A percentile compares a stretch with the other conserved stretches of the same genome.
These are phyloP conservation scores for Atlantisia rogersi DNA, from an alignment of 2,113 vertebrate genomes.

Conservation along the genomic window DNA sequence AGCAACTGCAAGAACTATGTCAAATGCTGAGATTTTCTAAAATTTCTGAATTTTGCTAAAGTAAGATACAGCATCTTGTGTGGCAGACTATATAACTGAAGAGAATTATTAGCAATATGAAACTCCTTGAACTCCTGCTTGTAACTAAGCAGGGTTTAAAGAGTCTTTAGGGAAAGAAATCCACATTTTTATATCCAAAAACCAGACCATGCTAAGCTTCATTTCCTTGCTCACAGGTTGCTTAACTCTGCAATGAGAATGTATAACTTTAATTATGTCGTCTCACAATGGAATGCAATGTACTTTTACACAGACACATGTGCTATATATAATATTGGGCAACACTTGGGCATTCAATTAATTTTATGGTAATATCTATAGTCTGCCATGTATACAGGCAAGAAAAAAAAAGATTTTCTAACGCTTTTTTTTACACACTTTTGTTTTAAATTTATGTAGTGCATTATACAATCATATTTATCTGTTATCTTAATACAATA, in stretches of 20 bases:
- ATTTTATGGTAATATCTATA: not conserved
- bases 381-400: not conserved
- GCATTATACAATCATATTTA: not conserved
- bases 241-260: not conserved
- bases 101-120: not conserved
- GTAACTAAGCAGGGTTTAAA: not conserved
- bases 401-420: not conserved
- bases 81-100: not conserved
- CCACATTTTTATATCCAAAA: not conserved
- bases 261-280: not conserved
- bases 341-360: not conserved
- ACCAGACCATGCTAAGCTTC: not conserved
- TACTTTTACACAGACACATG: not conserved
- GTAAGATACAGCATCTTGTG: not conserved
- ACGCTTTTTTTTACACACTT: not conserved
- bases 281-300: not conserved
- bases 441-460: not conserved
- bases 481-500: not conserved
- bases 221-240: conserved; percentile 5
- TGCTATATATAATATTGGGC: not conserved
- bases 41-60: not conserved
- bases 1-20: not conserved
- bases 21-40: not conserved
- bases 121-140: not conserved
- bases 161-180: not conserved